Evolutionary conservation across 2,113 vertebrate species (phyloP), one percentile per base, ranked within the genome.

Genomic region (Malurus alboscapulatus): DNA sequence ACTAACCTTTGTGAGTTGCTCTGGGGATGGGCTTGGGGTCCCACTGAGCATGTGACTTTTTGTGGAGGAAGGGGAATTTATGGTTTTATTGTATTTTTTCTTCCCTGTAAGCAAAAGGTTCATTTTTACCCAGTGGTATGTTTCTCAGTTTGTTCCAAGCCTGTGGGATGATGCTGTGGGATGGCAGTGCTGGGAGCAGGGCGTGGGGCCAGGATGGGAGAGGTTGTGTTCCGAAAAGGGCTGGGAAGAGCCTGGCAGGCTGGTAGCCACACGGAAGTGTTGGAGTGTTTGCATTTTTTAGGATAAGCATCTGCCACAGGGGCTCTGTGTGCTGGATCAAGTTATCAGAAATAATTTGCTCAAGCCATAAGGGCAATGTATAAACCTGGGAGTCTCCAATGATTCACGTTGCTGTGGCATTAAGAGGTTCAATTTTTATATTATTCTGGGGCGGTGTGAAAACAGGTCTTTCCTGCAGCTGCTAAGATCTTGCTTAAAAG

Each of bases 1-100:
- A 38, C 25, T 87, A 76, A 92, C 78, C 48, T 75, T 65, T 80
- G 74, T 94, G 88, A 93, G 81, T 71, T 72, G 81, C 51, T 77
- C 20, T 65, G 72, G 53, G 81, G 12, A 18, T 57, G 68, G 61
- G 44, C 21, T 17, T 54, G 45, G 45, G 32, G 17, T 58, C 21
- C 32, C 27, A 12, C 36, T 20, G 51, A 58, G 17, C 30, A 24
- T 25, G 16, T 73, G 79, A 29, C 42, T 87, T 80, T 59, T 12
- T 38, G 48, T 48, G 26, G 40, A 84, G 29, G 45, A 79, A 71
- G 32, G 47, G 69, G 4, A 58, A 22, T 79, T 26, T 16, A 12
- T 69, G 38, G 4, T 19, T 87, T 77, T 53, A 45, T 30, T 47
- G 11, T 45, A 7, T 25, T 21, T 50, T 18, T 68, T 29, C 32